Conservation (phyloP, 2,888 invertebrate genomes). For the Malthinus seriepunctatus region DNA sequence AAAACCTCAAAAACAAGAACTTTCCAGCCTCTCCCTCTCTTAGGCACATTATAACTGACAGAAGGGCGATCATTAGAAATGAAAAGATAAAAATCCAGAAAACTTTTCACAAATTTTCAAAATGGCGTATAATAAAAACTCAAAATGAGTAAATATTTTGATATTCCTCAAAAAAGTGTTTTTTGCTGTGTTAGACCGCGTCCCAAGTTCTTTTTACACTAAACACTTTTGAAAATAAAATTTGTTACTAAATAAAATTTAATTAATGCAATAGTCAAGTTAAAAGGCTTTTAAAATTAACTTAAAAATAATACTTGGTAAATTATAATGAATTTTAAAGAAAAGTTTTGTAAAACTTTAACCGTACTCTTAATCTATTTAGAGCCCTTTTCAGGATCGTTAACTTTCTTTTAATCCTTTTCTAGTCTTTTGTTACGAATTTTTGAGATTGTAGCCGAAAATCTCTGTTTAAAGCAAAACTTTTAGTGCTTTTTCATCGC, state of each 20-base stretch:
- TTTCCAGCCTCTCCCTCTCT: too few species aligned
- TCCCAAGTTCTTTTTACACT: too few species aligned
- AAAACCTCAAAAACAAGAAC: too few species aligned
- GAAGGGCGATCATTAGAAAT: too few species aligned
- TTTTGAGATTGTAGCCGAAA: conserved; percentile 2
- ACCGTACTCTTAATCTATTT: conserved; percentile 14
- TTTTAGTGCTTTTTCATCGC: conserved; percentile 8
- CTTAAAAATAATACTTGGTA: neutral
- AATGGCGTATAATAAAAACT: too few species aligned
- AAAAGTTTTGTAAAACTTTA: conserved; percentile 3
- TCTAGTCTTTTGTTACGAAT: conserved; percentile 9
- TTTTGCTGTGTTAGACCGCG: too few species aligned
- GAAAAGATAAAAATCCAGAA: too few species aligned
- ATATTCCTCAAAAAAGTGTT: too few species aligned
- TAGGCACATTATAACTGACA: too few species aligned
- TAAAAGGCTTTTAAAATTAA: neutral
- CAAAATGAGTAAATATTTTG: too few species aligned
- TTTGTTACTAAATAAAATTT: neutral
- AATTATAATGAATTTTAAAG: neutral
- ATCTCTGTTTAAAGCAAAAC: conserved; percentile 7
- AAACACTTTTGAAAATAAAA: too few species aligned
- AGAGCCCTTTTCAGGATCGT: conserved; percentile 12
- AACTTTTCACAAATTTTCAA: too few species aligned
- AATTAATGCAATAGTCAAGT: conserved; percentile 1
- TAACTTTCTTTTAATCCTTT: conserved; percentile 14